These are phyloP conservation scores for Leucopsar rothschildi DNA, from an alignment of 2,113 vertebrate genomes.

Conservation along the genomic window DNA sequence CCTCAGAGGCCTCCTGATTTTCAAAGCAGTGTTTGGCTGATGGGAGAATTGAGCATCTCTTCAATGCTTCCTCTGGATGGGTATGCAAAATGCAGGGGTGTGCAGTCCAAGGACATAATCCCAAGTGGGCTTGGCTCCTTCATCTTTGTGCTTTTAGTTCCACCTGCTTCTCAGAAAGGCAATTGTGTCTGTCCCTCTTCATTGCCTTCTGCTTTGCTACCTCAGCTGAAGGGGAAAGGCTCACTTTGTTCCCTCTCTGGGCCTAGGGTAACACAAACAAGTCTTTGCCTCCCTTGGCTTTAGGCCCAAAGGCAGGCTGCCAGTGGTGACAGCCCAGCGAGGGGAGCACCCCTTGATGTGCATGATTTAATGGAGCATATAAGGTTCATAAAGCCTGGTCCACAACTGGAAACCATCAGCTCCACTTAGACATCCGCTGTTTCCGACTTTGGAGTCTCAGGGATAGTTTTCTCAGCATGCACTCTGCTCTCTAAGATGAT, in stretches of 20 bases:
- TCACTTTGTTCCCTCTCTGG: not conserved
- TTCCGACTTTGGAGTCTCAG: not conserved
- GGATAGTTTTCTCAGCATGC: not conserved
- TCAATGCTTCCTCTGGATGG: not conserved
- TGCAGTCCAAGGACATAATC: not conserved
- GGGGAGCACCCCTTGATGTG: not conserved
- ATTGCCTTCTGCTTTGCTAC: not conserved
- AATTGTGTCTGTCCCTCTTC: not conserved
- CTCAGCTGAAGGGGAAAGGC: not conserved
- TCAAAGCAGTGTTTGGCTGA: not conserved
- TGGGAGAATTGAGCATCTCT: not conserved
- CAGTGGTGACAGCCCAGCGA: accelerated
- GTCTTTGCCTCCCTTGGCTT: not conserved
- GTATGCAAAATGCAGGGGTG: not conserved
- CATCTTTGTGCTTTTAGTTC: not conserved
- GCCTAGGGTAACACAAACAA: not conserved
- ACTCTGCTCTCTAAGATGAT: not conserved
- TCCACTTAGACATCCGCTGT: not conserved
- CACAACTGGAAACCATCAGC: not conserved
- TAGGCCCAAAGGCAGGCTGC: not conserved
- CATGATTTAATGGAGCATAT: not conserved
- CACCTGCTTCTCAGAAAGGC: not conserved
- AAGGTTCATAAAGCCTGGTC: not conserved
- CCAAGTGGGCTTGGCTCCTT: not conserved
- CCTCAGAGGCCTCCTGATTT: not conserved